These are phyloP conservation scores for Stegostoma tigrinum DNA, from an alignment of 2,113 vertebrate species.

Conservation along the genomic window DNA sequence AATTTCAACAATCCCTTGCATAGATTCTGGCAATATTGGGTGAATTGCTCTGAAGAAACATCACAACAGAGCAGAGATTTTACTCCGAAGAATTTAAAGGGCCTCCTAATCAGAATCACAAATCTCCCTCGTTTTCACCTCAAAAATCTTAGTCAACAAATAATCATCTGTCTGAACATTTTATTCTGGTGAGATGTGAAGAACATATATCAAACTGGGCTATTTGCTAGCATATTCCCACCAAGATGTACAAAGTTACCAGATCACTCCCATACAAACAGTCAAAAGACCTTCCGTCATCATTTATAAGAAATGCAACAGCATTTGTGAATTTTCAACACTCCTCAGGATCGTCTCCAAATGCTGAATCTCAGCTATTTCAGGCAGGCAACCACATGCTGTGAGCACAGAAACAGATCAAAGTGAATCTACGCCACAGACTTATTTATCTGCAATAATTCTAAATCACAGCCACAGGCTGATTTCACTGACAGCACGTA, in stretches of 20 bases:
- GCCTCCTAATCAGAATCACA: not conserved
- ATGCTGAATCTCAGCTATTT: not conserved
- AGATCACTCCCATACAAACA: not conserved
- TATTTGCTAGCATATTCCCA: not conserved
- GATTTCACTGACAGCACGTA: not conserved
- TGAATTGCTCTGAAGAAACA: not conserved
- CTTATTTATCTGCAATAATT: slow-evolving; percentile 2
- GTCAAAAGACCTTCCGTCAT: not conserved
- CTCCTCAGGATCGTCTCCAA: not conserved
- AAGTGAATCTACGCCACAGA: not conserved
- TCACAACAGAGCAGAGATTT: not conserved
- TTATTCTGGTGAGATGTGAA: not conserved
- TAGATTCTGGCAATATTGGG: not conserved
- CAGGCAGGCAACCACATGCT: slow-evolving; percentile 22
- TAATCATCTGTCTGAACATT: not conserved
- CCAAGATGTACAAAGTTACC: not conserved
- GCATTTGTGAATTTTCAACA: slow-evolving; percentile 23
- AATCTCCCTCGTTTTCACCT: not conserved
- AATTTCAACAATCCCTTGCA: not conserved
- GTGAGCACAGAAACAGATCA: not conserved
- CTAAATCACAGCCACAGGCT: slow-evolving; percentile 15
- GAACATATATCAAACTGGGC: not conserved
- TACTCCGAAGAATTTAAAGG: not conserved
- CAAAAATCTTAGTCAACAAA: not conserved
- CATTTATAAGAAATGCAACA: not conserved